A percentile compares a stretch with the other conserved stretches of the same genome.
These are phyloP conservation scores for Napeogenes sylphis DNA, from an alignment of 2,888 invertebrate species.

Conservation along the genomic window DNA sequence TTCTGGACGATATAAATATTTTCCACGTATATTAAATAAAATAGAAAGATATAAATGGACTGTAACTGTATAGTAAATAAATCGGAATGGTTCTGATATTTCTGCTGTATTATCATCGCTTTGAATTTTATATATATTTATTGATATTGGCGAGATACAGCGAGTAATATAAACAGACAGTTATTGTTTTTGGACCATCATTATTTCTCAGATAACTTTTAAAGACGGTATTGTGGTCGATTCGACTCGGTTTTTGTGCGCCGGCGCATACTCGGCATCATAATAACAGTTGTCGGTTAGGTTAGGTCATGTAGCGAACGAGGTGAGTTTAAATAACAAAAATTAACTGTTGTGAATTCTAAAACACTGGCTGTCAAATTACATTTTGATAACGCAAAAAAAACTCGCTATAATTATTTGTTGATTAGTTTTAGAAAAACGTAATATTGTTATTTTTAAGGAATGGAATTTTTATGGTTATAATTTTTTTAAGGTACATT, in stretches of 20 bases:
- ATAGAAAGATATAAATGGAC: background rate
- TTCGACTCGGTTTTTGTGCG: constrained; percentile 67
- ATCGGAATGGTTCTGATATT: background rate
- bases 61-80: constrained; percentile 4
- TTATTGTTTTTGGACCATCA: constrained; percentile 34
- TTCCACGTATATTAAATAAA: background rate
- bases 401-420: no score
- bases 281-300: constrained; percentile 49
- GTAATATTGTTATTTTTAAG: no score
- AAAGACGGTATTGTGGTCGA: constrained; percentile 52
- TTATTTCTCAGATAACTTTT: constrained; percentile 38
- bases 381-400: no score
- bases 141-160: constrained; percentile 27
- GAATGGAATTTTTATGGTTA: no score
- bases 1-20: background rate
- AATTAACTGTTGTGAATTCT: no score
- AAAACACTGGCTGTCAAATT: no score
- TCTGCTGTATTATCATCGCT: constrained; percentile 41
- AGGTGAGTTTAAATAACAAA: constrained; percentile 20
- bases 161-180: constrained; percentile 22
- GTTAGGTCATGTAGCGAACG: constrained; percentile 40
- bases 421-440: no score
- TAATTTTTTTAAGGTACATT: no score
- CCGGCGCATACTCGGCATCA: constrained; percentile 39
- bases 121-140: constrained; percentile 44